These are phyloP conservation scores for Umimayanthus kanabou DNA, from an alignment of 92 coral and sea anemone genomes.

Conservation along the genomic window DNA sequence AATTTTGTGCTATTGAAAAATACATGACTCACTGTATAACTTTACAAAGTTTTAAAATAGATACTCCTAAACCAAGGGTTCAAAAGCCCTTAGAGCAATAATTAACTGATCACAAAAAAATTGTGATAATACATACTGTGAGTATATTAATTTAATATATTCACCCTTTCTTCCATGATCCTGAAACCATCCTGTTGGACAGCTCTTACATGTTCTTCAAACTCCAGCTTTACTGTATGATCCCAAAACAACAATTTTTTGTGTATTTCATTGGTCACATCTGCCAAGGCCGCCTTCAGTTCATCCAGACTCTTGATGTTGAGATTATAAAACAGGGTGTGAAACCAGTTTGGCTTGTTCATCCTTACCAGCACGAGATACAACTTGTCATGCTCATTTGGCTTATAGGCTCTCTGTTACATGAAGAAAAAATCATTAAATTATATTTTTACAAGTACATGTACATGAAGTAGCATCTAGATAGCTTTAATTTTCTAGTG, in stretches of 20 bases:
- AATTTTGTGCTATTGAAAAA: no score
- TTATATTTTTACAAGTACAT: no score
- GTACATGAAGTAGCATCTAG: no score
- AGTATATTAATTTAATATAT: not conserved
- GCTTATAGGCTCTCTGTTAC: not conserved
- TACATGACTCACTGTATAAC: no score
- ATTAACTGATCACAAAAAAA: no score
- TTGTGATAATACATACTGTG: no score
- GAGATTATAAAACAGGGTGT: not conserved
- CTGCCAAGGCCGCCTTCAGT: not conserved
- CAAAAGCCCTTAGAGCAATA: no score
- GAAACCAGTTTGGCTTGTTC: not conserved
- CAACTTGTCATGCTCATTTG: conserved; percentile 3
- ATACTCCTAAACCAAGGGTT: no score
- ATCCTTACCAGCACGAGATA: not conserved
- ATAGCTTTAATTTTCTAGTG: no score
- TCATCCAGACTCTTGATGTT: conserved; percentile 22
- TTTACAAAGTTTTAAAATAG: no score
- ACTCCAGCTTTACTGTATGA: not conserved
- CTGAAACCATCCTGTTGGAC: not conserved
- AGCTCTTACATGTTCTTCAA: not conserved
- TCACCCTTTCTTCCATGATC: not conserved
- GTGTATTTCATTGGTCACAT: no score
- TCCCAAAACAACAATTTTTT: no score
- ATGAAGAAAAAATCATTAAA: not conserved